Base-by-base conservation (phyloP, 2,797 vertebrate species). In the Sebastes vulpes region DNA sequence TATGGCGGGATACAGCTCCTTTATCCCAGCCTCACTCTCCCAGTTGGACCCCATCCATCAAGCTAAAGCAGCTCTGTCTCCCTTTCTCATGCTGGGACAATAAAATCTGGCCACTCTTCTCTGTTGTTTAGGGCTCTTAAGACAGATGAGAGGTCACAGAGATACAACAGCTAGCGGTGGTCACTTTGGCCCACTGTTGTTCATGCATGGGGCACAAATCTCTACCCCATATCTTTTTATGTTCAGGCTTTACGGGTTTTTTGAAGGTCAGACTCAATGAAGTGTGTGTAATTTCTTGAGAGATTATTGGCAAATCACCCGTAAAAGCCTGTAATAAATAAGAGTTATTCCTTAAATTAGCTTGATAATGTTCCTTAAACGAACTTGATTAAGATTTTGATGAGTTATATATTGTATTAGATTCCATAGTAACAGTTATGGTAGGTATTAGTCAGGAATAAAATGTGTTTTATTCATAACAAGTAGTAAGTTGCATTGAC, bases 11-110 rank as follows among this genome's bases (percentile, higher is more conserved):
- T 77, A 76, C 70, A 59, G 56, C 60, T 68, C 69, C 82, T 92
- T 92, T 92, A 90, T 90, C 63, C 82, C 77, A 63, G 72, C 79
- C 71, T 76, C 52, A 56, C 59, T 88, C 79, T 83, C 82, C 84
- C 94, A 92, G 89, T 94, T 93, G 90, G 89, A 87, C 56, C 77
- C 80, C 77, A 92, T 95, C 91, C 83, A 89, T 95, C 90, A 95
- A 86, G 78, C 83, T 77, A 64, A 82, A 85, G 75, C 79, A 75
- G 88, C 83, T 67, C 71, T 74, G 80, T 81, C 89, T 86, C 81
- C 72, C 54, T 90, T 88, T 92, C 85, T 88, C 88, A 91, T 91
- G 91, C 83, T 73, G 83, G 82, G 82, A 92, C 89, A 93, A 93
- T 93, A 88, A 89, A 86, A 83, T n/a, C 46, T 38, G 75, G 77